Percentiles rank a stretch among this genome's conserved stretches.
Conservation (phyloP, 2,797 vertebrate genomes). For the Morelia viridis region DNA sequence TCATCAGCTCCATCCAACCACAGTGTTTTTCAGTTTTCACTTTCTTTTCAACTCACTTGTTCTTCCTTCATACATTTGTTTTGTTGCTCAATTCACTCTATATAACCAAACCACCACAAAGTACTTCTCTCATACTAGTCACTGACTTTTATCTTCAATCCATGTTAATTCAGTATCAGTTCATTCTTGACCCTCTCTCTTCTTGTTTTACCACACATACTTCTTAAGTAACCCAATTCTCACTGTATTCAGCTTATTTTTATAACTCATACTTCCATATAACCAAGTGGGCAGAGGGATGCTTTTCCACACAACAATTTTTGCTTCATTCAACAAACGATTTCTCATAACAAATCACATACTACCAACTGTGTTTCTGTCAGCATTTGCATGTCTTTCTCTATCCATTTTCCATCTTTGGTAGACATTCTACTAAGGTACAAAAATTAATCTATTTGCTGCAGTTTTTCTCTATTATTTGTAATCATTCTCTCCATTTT, state of each 20-base stretch:
- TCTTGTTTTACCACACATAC: too few species aligned
- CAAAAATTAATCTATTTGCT: background rate
- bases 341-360: background rate
- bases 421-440: background rate
- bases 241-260: too few species aligned
- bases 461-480: background rate
- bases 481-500: background rate
- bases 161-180: too few species aligned
- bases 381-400: background rate
- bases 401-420: background rate
- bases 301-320: background rate
- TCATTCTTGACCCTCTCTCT: too few species aligned
- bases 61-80: too few species aligned
- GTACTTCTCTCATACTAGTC: too few species aligned
- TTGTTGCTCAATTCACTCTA: too few species aligned
- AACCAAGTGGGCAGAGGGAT: background rate
- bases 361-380: background rate
- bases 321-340: background rate
- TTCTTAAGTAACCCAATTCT: too few species aligned
- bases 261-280: background rate
- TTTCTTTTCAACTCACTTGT: too few species aligned
- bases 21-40: too few species aligned
- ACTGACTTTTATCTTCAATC: too few species aligned
- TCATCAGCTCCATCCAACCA: background rate
- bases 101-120: too few species aligned